Base-by-base conservation (phyloP, 2,888 invertebrate species). In the Lycaena phlaeas region DNA sequence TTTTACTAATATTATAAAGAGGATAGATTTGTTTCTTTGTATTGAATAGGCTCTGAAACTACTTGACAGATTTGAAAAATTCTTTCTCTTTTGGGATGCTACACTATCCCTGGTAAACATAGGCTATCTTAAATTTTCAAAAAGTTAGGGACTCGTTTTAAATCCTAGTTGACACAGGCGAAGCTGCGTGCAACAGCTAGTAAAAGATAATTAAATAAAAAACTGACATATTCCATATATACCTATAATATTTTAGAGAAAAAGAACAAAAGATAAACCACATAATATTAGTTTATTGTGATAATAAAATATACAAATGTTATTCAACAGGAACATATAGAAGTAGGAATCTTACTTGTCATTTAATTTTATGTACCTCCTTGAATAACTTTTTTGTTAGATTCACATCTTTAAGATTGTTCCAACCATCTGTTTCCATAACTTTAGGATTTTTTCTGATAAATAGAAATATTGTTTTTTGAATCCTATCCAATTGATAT, bases 371-470 rank as follows among this genome's bases (percentile, higher is more conserved):
- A 22, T 40, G 31, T 14, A 40, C 27, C 18, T 38, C 36, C 40
- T 62, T 59, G 15, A 71, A 64, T 29, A 78, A 47, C 48, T 69
- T 63, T 44, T 81, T 81, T 0, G 71, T 57, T 43, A 82, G 43
- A 17, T 60, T 57, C 1, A 72, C 60, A 64, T 82, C 71, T 10
- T 62, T 55, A n/a, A 81, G 55, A 22, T 64, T 52, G 26, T 61
- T 62, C 73, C 78, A 81, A 1, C 61, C 64, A 1, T 69, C 61
- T 2, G 71, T 68, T 3, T 62, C 53, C 46, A 76, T 50, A 0
- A 76, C 64, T 38, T 61, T 54, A 2, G 69, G 69, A 49, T 77
- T 60, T 7, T 59, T 52, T 43, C 63, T 66, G 14, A 82, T 72
- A 44, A 64, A 82, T 26, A 59, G 46, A 44, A 71, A 71, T 0